phyloP scores from a whole-genome alignment of 2,888 invertebrate species.

The Nemotelus pantherinus region DNA sequence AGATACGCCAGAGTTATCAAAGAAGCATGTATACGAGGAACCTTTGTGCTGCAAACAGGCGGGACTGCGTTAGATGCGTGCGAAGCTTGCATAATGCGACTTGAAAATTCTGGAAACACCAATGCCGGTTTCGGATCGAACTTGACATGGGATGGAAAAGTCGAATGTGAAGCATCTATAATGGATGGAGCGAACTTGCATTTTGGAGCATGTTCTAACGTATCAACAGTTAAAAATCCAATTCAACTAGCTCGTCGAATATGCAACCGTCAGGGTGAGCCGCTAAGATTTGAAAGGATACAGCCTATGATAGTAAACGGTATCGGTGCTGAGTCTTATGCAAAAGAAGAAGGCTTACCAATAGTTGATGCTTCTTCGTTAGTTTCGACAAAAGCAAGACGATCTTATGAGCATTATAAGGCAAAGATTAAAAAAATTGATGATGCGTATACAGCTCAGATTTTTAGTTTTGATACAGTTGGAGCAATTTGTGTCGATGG shows the following conservation, averaged over 20 bases:
- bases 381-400: conserved; percentile 73
- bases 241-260: conserved; percentile 80
- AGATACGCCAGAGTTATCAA: conserved; percentile 82
- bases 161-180: conserved; percentile 96
- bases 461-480: conserved; percentile 83
- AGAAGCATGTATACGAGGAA: conserved; percentile 79
- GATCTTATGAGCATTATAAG: conserved; percentile 70
- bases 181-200: conserved; percentile 88
- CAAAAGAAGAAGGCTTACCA: conserved; percentile 76
- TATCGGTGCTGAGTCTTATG: conserved; percentile 85
- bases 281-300: conserved; percentile 82
- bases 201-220: conserved; percentile 91
- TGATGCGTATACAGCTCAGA: conserved; percentile 57
- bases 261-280: conserved; percentile 79
- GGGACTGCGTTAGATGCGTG: conserved; percentile 83
- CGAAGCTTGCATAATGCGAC: conserved; percentile 78
- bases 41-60: conserved; percentile 72
- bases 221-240: conserved; percentile 83
- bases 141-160: conserved; percentile 84
- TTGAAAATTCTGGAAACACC: conserved; percentile 89
- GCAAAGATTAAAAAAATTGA: conserved; percentile 64
- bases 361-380: conserved; percentile 75
- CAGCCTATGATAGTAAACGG: conserved; percentile 93
- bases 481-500: conserved; percentile 92
- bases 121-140: conserved; percentile 97